Percentiles rank a stretch among this genome's conserved stretches.
phyloP scores from a whole-genome alignment of 2,888 invertebrate genomes.

The Mechanitis mazaeus region DNA sequence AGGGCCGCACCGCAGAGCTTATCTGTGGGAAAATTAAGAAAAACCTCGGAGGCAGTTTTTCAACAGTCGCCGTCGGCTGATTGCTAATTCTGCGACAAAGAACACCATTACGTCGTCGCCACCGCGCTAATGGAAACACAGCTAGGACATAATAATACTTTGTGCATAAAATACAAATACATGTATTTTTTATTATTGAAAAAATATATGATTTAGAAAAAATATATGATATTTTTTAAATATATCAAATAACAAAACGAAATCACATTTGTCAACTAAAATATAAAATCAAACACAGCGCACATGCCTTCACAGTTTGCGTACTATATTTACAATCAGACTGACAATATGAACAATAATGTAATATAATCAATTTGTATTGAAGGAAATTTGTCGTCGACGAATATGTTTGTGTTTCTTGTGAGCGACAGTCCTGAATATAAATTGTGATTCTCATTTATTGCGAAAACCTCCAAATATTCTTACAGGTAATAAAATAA shows the following conservation, averaged over 20 bases:
- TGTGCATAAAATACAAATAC: slow-evolving; percentile 20
- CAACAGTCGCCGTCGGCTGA: slow-evolving; percentile 49
- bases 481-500: slow-evolving; percentile 3
- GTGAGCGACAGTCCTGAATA: slow-evolving; percentile 35
- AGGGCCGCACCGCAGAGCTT: slow-evolving; percentile 53
- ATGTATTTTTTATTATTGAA: not conserved
- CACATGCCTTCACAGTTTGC: slow-evolving; percentile 41
- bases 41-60: slow-evolving; percentile 52
- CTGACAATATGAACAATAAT: slow-evolving; percentile 37
- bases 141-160: slow-evolving; percentile 16
- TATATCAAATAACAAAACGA: not conserved
- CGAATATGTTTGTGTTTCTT: slow-evolving; percentile 48
- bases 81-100: slow-evolving; percentile 72
- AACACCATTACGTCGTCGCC: slow-evolving; percentile 54
- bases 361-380: slow-evolving; percentile 49
- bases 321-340: slow-evolving; percentile 37
- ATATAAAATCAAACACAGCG: slow-evolving; percentile 43
- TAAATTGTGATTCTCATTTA: slow-evolving; percentile 37
- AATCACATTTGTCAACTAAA: not conserved
- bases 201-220: not conserved
- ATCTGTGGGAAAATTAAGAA: slow-evolving; percentile 66
- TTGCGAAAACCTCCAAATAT: slow-evolving; percentile 20
- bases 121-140: slow-evolving; percentile 55
- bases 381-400: slow-evolving; percentile 36
- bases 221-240: not conserved